A percentile compares a stretch with the other conserved stretches of the same genome.
These are phyloP conservation scores for Cosmia pyralina DNA, from an alignment of 2,888 invertebrate species.

Conservation along the genomic window DNA sequence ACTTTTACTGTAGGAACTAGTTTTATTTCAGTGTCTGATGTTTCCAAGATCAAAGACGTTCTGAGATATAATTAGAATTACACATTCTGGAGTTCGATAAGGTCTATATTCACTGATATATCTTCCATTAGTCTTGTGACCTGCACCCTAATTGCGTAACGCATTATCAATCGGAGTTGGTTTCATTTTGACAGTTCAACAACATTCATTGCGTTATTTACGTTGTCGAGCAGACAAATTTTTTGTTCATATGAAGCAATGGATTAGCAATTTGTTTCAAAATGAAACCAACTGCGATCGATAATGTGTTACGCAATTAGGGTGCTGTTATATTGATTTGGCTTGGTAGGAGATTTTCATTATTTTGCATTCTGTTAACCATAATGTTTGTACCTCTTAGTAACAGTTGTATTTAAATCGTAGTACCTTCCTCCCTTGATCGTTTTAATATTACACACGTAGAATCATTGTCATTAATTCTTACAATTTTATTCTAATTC, in stretches of 20 bases:
- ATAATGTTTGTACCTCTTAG: neutral
- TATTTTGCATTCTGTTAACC: neutral
- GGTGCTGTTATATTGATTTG: conserved; percentile 11
- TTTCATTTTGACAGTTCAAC: too few species aligned
- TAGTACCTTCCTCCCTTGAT: conserved; percentile 1
- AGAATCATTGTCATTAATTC: neutral
- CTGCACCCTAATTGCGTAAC: too few species aligned
- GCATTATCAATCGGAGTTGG: too few species aligned
- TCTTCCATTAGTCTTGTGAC: neutral
- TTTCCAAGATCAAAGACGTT: conserved; percentile 51
- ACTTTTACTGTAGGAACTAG: conserved; percentile 18
- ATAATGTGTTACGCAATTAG: too few species aligned
- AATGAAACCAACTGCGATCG: too few species aligned
- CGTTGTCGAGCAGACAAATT: too few species aligned
- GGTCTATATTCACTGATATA: neutral
- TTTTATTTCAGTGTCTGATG: conserved; percentile 48
- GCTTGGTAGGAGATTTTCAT: neutral
- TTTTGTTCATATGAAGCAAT: too few species aligned
- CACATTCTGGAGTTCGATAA: conserved; percentile 14
- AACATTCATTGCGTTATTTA: too few species aligned
- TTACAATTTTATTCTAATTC: conserved; percentile 35
- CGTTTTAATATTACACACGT: conserved; percentile 21
- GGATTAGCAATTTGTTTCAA: too few species aligned
- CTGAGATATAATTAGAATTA: conserved; percentile 24
- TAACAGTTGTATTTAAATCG: neutral